Base-by-base conservation (phyloP, 2,888 invertebrate species). In the Polyploca ridens region DNA sequence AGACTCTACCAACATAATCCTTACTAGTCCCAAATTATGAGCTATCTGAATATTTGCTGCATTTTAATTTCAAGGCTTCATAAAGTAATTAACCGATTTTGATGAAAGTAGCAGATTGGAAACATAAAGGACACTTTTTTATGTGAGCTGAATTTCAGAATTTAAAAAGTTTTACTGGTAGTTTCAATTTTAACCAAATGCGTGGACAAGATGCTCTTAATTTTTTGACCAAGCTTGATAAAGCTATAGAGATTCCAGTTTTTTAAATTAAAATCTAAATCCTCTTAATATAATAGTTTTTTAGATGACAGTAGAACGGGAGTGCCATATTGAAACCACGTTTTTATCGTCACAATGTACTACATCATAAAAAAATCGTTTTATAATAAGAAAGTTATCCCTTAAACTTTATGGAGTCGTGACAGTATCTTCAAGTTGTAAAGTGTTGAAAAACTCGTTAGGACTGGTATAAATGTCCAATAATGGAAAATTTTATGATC, bases 311-410 rank as follows among this genome's bases (percentile, higher is more conserved):
- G 41, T 13, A 41, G 13, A 41, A 41, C 19, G 33, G 58, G 67
- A 62, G 63, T 14, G 58, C 46, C 49, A 67, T 66, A 73, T 72
- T 66, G 71, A 66, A 66, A 54, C 59, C 46, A 63, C 63, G 68
- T 72, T 73, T 71, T 70, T 64, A 66, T 6, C 67, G 65, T 59
- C 49, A 62, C 62, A 69, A 64, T 66, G 68, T 69, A 38, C 33
- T 49, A 27, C 33, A 62, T 27, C 63, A 64, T 73, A 63, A 71
- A 73, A 68, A 54, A 71, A 70, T 69, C 64, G 62, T 74, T 72
- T 69, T 73, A 62, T 74, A 71, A 72, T 70, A 70, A 68, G 68
- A 70, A 69, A 68, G 68, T 67, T 70, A 70, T 70, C 68, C 63
- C 66, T 66, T 62, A 63, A 62, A 66, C 58, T 76, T 81, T 77